Percentiles rank a stretch among this genome's conserved stretches.
These are phyloP conservation scores for Sinelater perroti DNA, from an alignment of 2,888 invertebrate species.

Conservation along the genomic window DNA sequence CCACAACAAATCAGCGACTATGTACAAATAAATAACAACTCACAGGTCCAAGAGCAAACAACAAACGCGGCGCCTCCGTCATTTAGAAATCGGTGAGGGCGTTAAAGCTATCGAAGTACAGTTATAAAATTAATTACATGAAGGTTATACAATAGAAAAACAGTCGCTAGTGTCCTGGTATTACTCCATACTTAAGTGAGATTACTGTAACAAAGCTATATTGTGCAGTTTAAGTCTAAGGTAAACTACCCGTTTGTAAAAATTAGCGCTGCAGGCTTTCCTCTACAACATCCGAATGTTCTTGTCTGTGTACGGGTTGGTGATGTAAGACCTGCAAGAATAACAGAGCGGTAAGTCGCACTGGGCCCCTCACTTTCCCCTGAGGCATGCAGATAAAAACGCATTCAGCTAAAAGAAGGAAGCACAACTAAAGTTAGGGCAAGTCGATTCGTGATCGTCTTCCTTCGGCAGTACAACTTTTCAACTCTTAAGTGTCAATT, in stretches of 20 bases:
- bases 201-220: slow-evolving; percentile 30
- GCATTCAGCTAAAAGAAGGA: too few relatives aligned
- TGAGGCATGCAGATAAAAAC: too few relatives aligned
- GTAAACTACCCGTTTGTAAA: slow-evolving; percentile 38
- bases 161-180: slow-evolving; percentile 17
- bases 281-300: slow-evolving; percentile 60
- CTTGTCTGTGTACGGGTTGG: slow-evolving; percentile 72
- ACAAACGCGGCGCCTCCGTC: neutral
- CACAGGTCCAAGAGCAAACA: slow-evolving; percentile 2
- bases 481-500: too few relatives aligned
- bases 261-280: slow-evolving; percentile 20
- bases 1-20: slow-evolving; percentile 6
- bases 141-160: slow-evolving; percentile 17
- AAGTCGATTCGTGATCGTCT: too few relatives aligned
- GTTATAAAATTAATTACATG: slow-evolving; percentile 12
- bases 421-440: too few relatives aligned
- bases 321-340: slow-evolving; percentile 71
- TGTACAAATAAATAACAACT: slow-evolving; percentile 14
- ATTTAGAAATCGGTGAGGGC: neutral
- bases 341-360: too few relatives aligned
- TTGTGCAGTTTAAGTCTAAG: slow-evolving; percentile 31
- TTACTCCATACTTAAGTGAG: slow-evolving; percentile 25
- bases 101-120: slow-evolving; percentile 11
- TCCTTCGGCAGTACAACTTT: too few relatives aligned
- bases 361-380: too few relatives aligned